Conservation (phyloP, 2,797 vertebrate genomes). For the Falco columbarius region DNA sequence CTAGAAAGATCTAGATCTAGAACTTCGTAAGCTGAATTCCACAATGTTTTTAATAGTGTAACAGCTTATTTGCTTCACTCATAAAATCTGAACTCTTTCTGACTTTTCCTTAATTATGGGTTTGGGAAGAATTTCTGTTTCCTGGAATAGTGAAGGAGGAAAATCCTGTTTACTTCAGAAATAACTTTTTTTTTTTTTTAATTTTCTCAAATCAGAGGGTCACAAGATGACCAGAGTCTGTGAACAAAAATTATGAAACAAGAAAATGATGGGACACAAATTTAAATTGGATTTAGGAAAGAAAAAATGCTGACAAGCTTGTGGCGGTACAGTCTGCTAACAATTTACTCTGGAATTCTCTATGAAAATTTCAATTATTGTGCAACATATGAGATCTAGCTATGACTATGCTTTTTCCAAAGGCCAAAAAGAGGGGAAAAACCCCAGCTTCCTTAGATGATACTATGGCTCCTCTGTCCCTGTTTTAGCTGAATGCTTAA, state of each 20-base stretch:
- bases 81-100: constrained; percentile 43
- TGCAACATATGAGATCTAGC: background rate
- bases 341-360: constrained; percentile 42
- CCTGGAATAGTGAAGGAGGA: constrained; percentile 18
- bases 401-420: background rate
- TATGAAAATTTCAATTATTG: constrained; percentile 35
- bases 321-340: background rate
- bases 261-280: background rate
- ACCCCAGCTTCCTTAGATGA: background rate
- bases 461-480: background rate
- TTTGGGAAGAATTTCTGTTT: constrained; percentile 51
- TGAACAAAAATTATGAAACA: background rate
- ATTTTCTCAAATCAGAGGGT: background rate
- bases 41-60: background rate
- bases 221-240: background rate
- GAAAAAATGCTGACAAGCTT: background rate
- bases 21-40: constrained; percentile 5
- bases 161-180: constrained; percentile 36
- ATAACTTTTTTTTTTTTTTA: background rate
- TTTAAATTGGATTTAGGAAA: background rate
- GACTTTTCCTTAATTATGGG: constrained; percentile 37
- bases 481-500: background rate
- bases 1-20: background rate
- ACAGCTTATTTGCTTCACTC: constrained; percentile 15
- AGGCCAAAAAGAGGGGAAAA: background rate